Base-by-base conservation (phyloP, 92 coral and sea anemone species). In the Zoanthus solanderi region DNA sequence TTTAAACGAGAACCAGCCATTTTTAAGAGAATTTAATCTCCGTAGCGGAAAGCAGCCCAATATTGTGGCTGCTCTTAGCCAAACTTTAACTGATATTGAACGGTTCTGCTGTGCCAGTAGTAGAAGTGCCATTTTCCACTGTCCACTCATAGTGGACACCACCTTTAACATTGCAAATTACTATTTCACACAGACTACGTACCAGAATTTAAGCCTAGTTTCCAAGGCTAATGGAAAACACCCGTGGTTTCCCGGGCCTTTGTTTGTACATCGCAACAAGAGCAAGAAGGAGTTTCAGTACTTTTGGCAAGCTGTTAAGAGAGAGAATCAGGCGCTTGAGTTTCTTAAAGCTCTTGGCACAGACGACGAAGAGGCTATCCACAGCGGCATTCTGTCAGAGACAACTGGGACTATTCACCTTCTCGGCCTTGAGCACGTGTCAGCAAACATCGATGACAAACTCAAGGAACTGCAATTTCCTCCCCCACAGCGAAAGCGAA, bases 291-390 rank as follows among this genome's bases (percentile, higher is more conserved):
- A 89, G 45, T 89, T 89, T 68, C 73, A 76, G 58, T 74, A 83
- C 77, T 89, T 89, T 71, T 89, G 92, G 92, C 92, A 89, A 57
- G 92, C 89, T 14, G 89, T 89, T 5, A 89, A 89, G 65, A 69
- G 92, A 56, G 92, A 77, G 47, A 63, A 75, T 46, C 47, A 46
- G 37, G 60, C 47, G 13, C 83, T 88, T 17, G 84, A 82, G 72
- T 50, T 31, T 53, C 66, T 88, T 9, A 72, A 79, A 57, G 83
- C 66, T 57, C 88, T 88, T 72, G 79, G 83, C 46, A 44, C 91
- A 11, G 91, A 88, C 65, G 88, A 72, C 74, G 88, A 88, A 15
- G 88, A 73, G 2, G 91, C 83, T 15, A 28, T 88, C 15, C 71
- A 72, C 34, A 76, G 83, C 32, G 91, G 92, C 56, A 89, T 89